Evolutionary conservation across 53 echinoderm and acorn worm species (phyloP).

Genomic region (Mesocentrotus franciscanus): DNA sequence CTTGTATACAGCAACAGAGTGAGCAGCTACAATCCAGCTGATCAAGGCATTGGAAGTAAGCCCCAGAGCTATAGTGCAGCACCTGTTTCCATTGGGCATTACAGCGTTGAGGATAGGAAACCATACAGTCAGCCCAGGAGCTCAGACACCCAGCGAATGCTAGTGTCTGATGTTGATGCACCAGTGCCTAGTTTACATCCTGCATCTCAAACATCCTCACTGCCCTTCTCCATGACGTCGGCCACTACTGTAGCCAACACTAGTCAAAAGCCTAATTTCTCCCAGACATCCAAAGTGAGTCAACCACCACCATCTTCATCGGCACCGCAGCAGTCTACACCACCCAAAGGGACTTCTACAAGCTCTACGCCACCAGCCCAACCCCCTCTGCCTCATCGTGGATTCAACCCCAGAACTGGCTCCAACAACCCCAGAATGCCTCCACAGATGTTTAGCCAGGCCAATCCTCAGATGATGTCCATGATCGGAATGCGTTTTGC

Average conservation of each 20-base stretch:
- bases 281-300: slow-evolving; percentile 44
- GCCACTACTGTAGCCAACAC: slow-evolving; percentile 17
- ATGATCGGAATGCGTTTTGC: slow-evolving; percentile 43
- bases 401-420: slow-evolving; percentile 58
- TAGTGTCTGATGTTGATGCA: background rate
- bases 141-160: slow-evolving; percentile 1
- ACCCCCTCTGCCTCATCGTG: slow-evolving; percentile 50
- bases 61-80: background rate
- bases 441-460: slow-evolving; percentile 40
- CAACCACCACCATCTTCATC: slow-evolving; percentile 50
- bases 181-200: slow-evolving; percentile 18
- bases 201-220: slow-evolving; percentile 19
- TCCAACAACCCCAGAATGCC: slow-evolving; percentile 54
- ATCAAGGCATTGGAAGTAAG: slow-evolving; percentile 29
- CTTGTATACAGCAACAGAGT: slow-evolving; percentile 13
- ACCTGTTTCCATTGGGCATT: slow-evolving; percentile 48
- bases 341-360: background rate
- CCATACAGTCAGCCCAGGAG: slow-evolving; percentile 29
- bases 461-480: slow-evolving; percentile 48
- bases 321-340: slow-evolving; percentile 3
- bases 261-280: slow-evolving; percentile 50
- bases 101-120: slow-evolving; percentile 42
- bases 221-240: background rate
- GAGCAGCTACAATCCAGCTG: slow-evolving; percentile 28
- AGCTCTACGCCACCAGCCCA: slow-evolving; percentile 43